A percentile compares a stretch with the other conserved stretches of the same genome.
phyloP scores from a whole-genome alignment of 1,140 invertebrate genomes.

The Cephus cinctus region DNA sequence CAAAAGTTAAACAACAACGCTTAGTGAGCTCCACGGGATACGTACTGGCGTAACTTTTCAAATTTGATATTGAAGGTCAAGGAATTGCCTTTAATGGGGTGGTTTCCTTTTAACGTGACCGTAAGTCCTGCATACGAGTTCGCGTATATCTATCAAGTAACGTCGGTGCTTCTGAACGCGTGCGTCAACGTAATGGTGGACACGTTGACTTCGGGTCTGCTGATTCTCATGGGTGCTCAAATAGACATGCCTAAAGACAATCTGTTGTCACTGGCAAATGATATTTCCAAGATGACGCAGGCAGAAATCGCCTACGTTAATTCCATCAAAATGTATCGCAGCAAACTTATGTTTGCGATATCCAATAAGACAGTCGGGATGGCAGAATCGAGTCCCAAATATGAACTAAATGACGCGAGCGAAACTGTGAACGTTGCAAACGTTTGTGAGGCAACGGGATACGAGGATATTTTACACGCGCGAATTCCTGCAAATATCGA shows the following conservation, averaged over 20 bases:
- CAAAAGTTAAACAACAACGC: too few relatives aligned
- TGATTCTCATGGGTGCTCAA: conserved; percentile 21
- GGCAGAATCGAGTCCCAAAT: too few relatives aligned
- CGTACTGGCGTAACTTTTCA: too few relatives aligned
- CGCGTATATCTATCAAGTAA: conserved; percentile 29
- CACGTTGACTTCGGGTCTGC: conserved; percentile 22
- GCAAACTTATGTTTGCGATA: background rate
- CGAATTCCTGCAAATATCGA: background rate
- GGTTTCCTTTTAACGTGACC: conserved; percentile 31
- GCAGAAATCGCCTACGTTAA: too few relatives aligned
- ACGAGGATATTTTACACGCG: conserved; percentile 3
- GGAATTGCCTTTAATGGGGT: conserved; percentile 26
- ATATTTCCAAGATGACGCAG: background rate
- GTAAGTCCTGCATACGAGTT: conserved; percentile 20
- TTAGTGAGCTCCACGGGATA: too few relatives aligned
- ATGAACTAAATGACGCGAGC: background rate
- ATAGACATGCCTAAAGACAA: conserved; percentile 23
- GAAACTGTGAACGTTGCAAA: background rate
- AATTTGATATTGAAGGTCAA: too few relatives aligned
- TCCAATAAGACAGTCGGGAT: background rate
- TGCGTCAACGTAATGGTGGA: conserved; percentile 20
- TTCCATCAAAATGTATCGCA: too few relatives aligned
- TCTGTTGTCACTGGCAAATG: conserved; percentile 10
- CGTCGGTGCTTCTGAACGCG: conserved; percentile 19
- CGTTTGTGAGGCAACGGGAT: background rate